These are phyloP conservation scores for Metaphire vulgaris DNA, from an alignment of 1,140 invertebrate species.

Conservation along the genomic window DNA sequence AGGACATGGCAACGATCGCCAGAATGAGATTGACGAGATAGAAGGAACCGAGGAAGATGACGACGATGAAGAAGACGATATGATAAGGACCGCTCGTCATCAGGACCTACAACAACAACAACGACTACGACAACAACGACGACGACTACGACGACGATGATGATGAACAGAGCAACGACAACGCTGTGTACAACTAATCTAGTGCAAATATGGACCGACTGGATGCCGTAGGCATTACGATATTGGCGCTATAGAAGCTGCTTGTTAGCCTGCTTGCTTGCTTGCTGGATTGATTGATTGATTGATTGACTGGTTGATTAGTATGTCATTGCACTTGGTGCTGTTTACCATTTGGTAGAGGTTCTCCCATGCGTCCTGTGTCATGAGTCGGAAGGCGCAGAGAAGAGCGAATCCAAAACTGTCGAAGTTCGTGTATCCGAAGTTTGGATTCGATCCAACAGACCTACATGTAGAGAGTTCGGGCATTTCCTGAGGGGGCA, in stretches of 20 bases:
- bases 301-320: neutral
- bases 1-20: slow-evolving; percentile 98
- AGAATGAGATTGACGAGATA: slow-evolving; percentile 98
- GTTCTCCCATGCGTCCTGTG: slow-evolving; percentile 97
- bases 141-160: too few relatives aligned
- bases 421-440: slow-evolving; percentile 95
- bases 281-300: neutral
- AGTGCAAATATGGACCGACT: too few relatives aligned
- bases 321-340: too few relatives aligned
- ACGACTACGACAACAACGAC: too few relatives aligned
- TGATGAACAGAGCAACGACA: too few relatives aligned
- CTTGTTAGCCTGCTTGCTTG: too few relatives aligned
- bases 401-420: slow-evolving; percentile 94
- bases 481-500: slow-evolving; percentile 65
- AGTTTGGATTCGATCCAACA: slow-evolving; percentile 89
- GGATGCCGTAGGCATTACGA: too few relatives aligned
- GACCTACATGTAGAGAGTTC: slow-evolving; percentile 77
- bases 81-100: slow-evolving; percentile 91
- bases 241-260: too few relatives aligned
- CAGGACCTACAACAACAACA: slow-evolving; percentile 64
- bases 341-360: slow-evolving; percentile 82
- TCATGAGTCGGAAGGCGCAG: slow-evolving; percentile 94
- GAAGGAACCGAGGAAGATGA: slow-evolving; percentile 96
- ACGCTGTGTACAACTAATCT: too few relatives aligned
- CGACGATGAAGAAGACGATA: slow-evolving; percentile 95